Evolutionary conservation across 2,797 vertebrate genomes (phyloP).

Genomic region (Rhinichthys osculus): DNA sequence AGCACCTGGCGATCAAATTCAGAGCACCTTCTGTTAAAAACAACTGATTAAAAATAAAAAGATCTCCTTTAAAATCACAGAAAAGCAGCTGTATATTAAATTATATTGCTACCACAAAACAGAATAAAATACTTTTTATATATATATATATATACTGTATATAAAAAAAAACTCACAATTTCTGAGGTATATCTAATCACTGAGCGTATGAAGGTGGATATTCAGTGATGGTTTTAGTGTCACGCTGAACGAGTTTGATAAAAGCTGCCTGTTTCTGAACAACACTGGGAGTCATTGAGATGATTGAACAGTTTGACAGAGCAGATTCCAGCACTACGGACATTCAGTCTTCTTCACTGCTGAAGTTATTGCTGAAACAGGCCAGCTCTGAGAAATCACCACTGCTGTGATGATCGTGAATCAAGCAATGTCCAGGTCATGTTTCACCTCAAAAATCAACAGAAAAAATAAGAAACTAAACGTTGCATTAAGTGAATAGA

Average conservation of each 20-base stretch:
- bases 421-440: neutral
- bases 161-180: constrained; percentile 33
- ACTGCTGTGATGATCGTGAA: neutral
- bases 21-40: constrained; percentile 47
- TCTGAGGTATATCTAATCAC: constrained; percentile 52
- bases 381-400: constrained; percentile 12
- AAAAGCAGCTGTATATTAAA: constrained; percentile 54
- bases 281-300: neutral
- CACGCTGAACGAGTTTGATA: neutral
- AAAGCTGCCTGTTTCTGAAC: constrained; percentile 41
- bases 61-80: constrained; percentile 19
- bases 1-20: constrained; percentile 35
- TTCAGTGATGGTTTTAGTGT: constrained; percentile 38
- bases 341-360: constrained; percentile 20
- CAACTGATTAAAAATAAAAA: neutral
- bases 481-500: neutral
- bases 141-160: constrained; percentile 4
- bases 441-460: neutral
- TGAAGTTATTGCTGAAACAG: constrained; percentile 30
- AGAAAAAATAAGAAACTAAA: too few relatives aligned
- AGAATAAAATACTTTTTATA: constrained; percentile 46
- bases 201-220: neutral
- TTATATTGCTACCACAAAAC: constrained; percentile 56
- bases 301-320: neutral
- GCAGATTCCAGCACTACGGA: constrained; percentile 1